phyloP scores from a whole-genome alignment of 1,140 invertebrate genomes.

The Ruditapes philippinarum region DNA sequence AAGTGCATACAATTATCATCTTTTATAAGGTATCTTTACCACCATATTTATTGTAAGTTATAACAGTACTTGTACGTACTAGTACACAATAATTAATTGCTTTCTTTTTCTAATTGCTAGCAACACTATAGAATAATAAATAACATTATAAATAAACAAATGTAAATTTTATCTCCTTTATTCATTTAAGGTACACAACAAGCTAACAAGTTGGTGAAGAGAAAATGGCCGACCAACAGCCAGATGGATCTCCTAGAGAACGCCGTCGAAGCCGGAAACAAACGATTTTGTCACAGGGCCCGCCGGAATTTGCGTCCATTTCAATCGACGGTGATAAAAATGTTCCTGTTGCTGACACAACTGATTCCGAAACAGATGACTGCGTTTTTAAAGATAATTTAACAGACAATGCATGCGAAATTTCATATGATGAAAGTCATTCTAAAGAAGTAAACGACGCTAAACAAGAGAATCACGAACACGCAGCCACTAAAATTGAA shows the following conservation, averaged over 20 bases:
- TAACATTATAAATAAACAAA: too few species aligned
- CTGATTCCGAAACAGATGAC: not conserved
- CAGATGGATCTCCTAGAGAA: not conserved
- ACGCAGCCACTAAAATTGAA: not conserved
- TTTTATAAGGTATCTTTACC: too few species aligned
- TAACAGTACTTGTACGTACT: too few species aligned
- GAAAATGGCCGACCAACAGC: not conserved
- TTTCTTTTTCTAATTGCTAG: too few species aligned
- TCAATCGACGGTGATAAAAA: not conserved
- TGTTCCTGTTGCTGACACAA: not conserved
- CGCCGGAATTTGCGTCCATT: not conserved
- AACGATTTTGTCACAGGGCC: conserved; percentile 21
- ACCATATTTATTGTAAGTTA: too few species aligned
- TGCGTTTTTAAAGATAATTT: not conserved
- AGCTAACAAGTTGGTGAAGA: not conserved
- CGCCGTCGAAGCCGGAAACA: conserved; percentile 22
- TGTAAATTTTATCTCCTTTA: too few species aligned
- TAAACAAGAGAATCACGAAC: not conserved
- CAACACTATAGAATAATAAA: too few species aligned
- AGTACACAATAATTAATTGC: too few species aligned
- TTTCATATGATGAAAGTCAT: not conserved
- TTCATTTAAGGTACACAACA: not conserved
- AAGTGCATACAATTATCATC: too few species aligned
- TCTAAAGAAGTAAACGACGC: not conserved
- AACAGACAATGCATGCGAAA: not conserved